phyloP scores from a whole-genome alignment of 2,797 vertebrate species.

The Chiloscyllium punctatum region DNA sequence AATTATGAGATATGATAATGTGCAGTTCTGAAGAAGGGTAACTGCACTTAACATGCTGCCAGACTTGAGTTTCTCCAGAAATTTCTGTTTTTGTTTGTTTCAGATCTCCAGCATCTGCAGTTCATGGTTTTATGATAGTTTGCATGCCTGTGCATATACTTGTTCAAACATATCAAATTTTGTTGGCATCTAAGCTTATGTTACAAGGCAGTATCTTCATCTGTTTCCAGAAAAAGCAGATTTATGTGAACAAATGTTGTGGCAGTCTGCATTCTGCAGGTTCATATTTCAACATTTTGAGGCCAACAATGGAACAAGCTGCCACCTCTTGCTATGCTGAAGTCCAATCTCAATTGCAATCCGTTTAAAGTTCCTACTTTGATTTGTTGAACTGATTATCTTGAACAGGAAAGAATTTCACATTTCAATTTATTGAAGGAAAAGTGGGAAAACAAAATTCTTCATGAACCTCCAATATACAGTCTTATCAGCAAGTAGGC shows the following conservation, averaged over 20 bases:
- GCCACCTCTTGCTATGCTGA: background rate
- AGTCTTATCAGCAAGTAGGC: background rate
- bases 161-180: background rate
- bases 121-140: background rate
- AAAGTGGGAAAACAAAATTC: background rate
- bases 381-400: background rate
- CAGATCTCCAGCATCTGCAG: no score
- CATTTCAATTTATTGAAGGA: background rate
- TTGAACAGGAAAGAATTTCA: background rate
- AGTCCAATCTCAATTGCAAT: background rate
- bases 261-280: background rate
- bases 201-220: background rate
- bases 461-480: background rate
- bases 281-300: background rate
- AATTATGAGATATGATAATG: background rate
- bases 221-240: background rate
- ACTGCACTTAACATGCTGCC: no score
- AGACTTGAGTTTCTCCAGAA: no score
- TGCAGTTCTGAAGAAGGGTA: no score
- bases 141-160: background rate
- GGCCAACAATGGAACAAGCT: background rate
- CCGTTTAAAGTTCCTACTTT: background rate
- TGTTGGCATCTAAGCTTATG: conserved; percentile 1
- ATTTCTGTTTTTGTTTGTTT: no score
- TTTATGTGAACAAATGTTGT: no score